Conservation (phyloP, 1,140 invertebrate species). For the Pinna nobilis region DNA sequence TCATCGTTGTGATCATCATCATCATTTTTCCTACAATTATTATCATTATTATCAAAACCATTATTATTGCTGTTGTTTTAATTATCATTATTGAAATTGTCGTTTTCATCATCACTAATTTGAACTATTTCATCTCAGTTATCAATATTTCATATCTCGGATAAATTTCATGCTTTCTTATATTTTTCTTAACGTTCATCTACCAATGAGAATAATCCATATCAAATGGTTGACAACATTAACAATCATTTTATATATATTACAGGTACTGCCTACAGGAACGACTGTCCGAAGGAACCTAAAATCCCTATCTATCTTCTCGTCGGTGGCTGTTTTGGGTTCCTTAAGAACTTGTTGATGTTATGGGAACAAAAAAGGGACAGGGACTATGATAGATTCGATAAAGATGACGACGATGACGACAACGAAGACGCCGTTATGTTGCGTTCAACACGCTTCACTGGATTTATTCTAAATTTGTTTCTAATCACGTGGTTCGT, state of each 20-base stretch:
- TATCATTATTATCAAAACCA: too few relatives aligned
- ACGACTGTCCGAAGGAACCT: constrained; percentile 69
- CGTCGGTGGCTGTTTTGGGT: constrained; percentile 67
- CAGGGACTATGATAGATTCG: constrained; percentile 38
- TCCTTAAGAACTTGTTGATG: constrained; percentile 58
- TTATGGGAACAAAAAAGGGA: constrained; percentile 55
- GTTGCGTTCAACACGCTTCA: constrained; percentile 47
- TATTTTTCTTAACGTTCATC: constrained; percentile 20
- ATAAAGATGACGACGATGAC: constrained; percentile 20
- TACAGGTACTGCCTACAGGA: constrained; percentile 54
- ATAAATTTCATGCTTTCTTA: not conserved
- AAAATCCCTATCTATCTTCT: constrained; percentile 70
- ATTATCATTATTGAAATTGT: too few relatives aligned
- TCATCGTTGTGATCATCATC: too few relatives aligned
- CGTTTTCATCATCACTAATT: too few relatives aligned
- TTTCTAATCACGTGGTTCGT: constrained; percentile 76
- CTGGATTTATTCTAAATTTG: constrained; percentile 40
- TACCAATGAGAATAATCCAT: constrained; percentile 55
- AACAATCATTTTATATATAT: constrained; percentile 1
- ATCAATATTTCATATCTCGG: too few relatives aligned
- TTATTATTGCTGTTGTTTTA: too few relatives aligned
- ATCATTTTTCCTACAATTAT: too few relatives aligned
- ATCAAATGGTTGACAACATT: constrained; percentile 16
- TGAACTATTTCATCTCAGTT: too few relatives aligned
- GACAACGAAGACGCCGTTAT: constrained; percentile 50